Conservation (phyloP, 2,888 invertebrate genomes). For the Calliphora vomitoria region DNA sequence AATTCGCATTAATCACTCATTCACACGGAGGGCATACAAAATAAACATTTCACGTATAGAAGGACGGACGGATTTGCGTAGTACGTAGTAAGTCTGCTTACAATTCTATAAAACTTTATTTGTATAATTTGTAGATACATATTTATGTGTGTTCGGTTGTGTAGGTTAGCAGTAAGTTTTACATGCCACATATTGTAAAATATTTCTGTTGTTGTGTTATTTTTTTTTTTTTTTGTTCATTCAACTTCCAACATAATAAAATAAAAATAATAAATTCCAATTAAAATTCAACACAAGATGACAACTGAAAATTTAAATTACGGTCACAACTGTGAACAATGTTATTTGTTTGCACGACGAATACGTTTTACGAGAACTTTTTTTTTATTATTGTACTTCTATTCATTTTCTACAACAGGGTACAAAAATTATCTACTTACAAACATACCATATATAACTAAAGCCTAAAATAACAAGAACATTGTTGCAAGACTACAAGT, state of each 20-base stretch:
- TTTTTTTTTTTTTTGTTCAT: slow-evolving; percentile 39
- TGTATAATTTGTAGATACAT: neutral
- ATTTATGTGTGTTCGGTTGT: neutral
- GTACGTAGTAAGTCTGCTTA: slow-evolving; percentile 35
- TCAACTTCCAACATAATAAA: slow-evolving; percentile 48
- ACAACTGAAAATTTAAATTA: slow-evolving; percentile 74
- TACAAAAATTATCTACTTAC: slow-evolving; percentile 24
- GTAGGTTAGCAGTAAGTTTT: neutral
- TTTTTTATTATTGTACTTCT: neutral
- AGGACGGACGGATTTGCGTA: neutral
- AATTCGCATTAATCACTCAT: slow-evolving; percentile 74
- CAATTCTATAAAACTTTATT: slow-evolving; percentile 22
- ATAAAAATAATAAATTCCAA: slow-evolving; percentile 75
- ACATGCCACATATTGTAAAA: slow-evolving; percentile 41
- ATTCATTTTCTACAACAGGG: slow-evolving; percentile 18
- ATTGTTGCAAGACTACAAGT: slow-evolving; percentile 29
- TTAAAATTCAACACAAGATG: slow-evolving; percentile 76
- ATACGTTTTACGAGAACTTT: slow-evolving; percentile 28
- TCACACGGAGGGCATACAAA: slow-evolving; percentile 68
- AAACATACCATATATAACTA: slow-evolving; percentile 6
- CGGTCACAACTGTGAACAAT: slow-evolving; percentile 74
- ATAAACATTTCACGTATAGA: slow-evolving; percentile 62
- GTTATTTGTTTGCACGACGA: neutral
- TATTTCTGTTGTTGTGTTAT: slow-evolving; percentile 16
- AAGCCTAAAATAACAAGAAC: slow-evolving; percentile 62